Conservation (phyloP, 2,797 vertebrate species). For the Epinephelus coioides region DNA sequence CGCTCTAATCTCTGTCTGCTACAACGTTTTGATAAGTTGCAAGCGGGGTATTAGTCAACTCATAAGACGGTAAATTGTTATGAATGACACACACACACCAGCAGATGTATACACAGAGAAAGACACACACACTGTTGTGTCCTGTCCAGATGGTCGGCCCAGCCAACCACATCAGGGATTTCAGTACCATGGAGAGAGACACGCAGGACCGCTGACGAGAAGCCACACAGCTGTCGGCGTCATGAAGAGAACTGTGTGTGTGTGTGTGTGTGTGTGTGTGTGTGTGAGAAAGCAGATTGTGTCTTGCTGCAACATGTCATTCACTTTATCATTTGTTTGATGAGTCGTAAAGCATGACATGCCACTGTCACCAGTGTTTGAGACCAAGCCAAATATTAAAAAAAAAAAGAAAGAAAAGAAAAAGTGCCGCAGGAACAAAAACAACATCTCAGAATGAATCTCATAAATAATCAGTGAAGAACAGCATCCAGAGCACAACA, state of each 20-base stretch:
- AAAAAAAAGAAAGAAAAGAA: too few relatives aligned
- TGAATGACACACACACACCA: constrained; percentile 25
- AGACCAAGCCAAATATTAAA: background rate
- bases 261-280: background rate
- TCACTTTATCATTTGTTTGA: background rate
- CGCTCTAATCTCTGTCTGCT: constrained; percentile 46
- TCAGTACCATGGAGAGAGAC: constrained; percentile 82
- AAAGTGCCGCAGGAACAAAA: background rate
- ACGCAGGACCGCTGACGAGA: constrained; percentile 41
- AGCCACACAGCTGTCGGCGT: constrained; percentile 34
- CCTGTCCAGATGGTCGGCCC: constrained; percentile 58
- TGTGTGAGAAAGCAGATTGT: background rate
- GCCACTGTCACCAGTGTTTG: background rate
- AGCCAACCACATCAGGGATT: constrained; percentile 53
- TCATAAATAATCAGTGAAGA: constrained; percentile 5
- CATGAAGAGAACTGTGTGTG: constrained; percentile 13
- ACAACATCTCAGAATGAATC: background rate
- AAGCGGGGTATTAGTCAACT: constrained; percentile 39
- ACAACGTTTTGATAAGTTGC: constrained; percentile 34
- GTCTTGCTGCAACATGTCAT: constrained; percentile 17
- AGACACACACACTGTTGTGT: constrained; percentile 11
- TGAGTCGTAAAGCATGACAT: background rate
- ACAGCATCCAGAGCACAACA: background rate
- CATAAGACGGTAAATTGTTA: constrained; percentile 32
- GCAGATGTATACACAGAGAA: constrained; percentile 15